These are phyloP conservation scores for Mamestra configurata DNA, from an alignment of 1,140 invertebrate species.

Conservation along the genomic window DNA sequence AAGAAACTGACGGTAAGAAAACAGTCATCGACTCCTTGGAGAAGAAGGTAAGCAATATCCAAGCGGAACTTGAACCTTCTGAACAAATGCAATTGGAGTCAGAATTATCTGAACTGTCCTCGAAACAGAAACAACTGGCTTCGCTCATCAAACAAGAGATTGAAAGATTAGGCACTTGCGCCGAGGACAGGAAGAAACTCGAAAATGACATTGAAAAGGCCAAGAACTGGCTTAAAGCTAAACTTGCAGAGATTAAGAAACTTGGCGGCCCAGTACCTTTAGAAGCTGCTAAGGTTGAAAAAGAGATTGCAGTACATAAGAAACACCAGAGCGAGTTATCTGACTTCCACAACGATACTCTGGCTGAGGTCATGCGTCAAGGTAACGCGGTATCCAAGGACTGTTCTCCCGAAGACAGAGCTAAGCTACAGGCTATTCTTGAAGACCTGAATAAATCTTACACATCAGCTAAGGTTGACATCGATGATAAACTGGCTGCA, in stretches of 20 bases:
- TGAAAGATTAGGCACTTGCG: conserved; percentile 90
- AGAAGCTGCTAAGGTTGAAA: conserved; percentile 92
- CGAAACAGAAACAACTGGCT: conserved; percentile 92
- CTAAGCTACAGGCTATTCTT: conserved; percentile 90
- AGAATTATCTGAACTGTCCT: conserved; percentile 89
- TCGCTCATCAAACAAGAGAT: conserved; percentile 92
- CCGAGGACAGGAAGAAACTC: conserved; percentile 92
- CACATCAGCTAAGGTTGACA: conserved; percentile 91
- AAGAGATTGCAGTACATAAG: conserved; percentile 92
- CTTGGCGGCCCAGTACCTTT: conserved; percentile 92
- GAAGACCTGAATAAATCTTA: conserved; percentile 92
- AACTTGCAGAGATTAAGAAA: conserved; percentile 93
- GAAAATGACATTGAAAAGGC: conserved; percentile 93
- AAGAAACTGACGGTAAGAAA: conserved; percentile 95
- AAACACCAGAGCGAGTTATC: conserved; percentile 92
- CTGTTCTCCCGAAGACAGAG: conserved; percentile 92
- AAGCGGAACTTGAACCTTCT: conserved; percentile 94
- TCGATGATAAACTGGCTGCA: conserved; percentile 92
- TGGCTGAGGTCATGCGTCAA: conserved; percentile 93
- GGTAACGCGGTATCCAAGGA: conserved; percentile 93
- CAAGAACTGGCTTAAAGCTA: conserved; percentile 93
- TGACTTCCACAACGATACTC: conserved; percentile 92
- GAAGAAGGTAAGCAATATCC: conserved; percentile 94
- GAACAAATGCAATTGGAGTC: conserved; percentile 92
- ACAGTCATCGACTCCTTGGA: conserved; percentile 94